These are phyloP conservation scores for Perognathus longimembris DNA, from an alignment of 2,113 vertebrate genomes.

Conservation along the genomic window DNA sequence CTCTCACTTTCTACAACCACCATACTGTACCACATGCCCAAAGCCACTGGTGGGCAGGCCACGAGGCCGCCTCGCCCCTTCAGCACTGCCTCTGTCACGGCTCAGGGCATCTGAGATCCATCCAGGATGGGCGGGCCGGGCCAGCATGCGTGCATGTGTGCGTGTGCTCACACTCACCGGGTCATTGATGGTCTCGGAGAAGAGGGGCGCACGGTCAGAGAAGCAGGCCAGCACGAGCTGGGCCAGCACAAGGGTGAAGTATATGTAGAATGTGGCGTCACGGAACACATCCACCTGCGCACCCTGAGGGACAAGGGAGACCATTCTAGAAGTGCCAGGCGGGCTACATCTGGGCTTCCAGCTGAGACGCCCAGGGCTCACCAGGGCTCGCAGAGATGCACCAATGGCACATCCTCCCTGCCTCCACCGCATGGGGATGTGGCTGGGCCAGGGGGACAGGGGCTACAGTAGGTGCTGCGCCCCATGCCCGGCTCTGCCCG, in stretches of 20 bases:
- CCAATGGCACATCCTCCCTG: no score
- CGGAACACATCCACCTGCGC: constrained; percentile 87
- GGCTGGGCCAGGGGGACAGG: no score
- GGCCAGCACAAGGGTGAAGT: constrained; percentile 90
- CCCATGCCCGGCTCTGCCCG: no score
- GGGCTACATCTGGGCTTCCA: no score
- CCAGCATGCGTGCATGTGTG: no score
- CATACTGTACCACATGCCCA: background rate
- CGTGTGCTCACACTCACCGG: constrained; percentile 86
- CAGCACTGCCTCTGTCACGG: no score
- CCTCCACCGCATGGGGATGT: no score
- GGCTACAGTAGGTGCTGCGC: no score
- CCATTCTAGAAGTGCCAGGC: no score
- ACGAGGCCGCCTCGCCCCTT: no score
- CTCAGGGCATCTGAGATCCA: background rate
- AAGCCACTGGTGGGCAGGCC: background rate
- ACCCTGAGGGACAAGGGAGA: constrained; percentile 51
- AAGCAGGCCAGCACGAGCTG: constrained; percentile 93
- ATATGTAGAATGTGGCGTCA: constrained; percentile 92
- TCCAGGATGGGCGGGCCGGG: no score
- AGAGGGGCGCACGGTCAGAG: constrained; percentile 92
- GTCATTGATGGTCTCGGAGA: constrained; percentile 92
- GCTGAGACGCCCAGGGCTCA: no score
- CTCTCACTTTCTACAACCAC: background rate
- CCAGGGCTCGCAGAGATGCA: background rate